Evolutionary conservation across 2,113 vertebrate species (phyloP).

Genomic region (Myrmecobius fasciatus): DNA sequence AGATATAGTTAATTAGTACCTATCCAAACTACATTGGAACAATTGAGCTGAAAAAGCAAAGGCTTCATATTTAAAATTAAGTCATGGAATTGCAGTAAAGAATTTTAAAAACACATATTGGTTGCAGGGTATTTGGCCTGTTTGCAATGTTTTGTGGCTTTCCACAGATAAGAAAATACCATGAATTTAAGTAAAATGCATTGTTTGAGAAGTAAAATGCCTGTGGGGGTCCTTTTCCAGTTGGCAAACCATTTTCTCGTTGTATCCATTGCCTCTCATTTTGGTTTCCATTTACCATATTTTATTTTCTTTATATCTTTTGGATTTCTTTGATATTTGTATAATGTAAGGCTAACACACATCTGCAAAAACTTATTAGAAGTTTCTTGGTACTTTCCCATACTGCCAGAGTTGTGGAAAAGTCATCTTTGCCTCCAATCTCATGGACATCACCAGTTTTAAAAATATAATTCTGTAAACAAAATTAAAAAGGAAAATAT

Average conservation of each 20-base stretch:
- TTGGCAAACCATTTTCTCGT: not conserved
- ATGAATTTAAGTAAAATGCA: not conserved
- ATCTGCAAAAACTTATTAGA: not conserved
- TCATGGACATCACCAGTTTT: not conserved
- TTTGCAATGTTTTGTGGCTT: not conserved
- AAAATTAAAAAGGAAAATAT: not conserved
- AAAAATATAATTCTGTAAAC: not conserved
- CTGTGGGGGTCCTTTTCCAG: not conserved
- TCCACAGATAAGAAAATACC: not conserved
- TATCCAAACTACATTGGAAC: not conserved
- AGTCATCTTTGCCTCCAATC: not conserved
- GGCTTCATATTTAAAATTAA: not conserved
- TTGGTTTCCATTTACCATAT: not conserved
- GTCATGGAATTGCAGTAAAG: not conserved
- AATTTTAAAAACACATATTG: not conserved
- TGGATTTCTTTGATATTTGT: slow-evolving; percentile 6
- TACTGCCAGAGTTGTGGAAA: not conserved
- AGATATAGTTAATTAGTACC: not conserved
- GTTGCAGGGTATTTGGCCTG: not conserved
- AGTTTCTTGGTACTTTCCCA: not conserved
- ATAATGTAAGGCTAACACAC: not conserved
- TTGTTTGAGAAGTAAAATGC: slow-evolving; percentile 2
- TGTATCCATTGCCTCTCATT: not conserved
- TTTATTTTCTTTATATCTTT: not conserved
- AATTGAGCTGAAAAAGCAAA: slow-evolving; percentile 9